Evolutionary conservation across 2,888 invertebrate species (phyloP).

Genomic region (Melinaea marsaeus): DNA sequence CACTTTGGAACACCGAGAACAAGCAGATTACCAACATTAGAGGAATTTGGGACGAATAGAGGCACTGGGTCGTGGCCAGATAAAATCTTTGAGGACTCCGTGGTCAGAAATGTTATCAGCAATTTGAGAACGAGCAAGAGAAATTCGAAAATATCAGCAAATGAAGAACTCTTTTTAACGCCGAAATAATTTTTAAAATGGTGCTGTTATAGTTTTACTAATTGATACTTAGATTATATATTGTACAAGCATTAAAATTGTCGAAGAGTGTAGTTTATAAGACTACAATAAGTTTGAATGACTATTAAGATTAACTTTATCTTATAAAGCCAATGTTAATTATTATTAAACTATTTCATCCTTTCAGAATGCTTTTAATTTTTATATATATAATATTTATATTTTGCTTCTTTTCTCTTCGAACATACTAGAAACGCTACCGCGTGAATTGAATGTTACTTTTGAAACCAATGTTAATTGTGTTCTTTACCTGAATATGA

Average conservation of each 20-base stretch:
- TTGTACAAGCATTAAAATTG: not conserved
- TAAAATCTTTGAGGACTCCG: constrained; percentile 62
- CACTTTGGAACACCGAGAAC: constrained; percentile 58
- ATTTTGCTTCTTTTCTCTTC: too few relatives aligned
- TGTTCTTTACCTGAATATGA: too few relatives aligned
- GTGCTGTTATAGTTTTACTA: constrained; percentile 14
- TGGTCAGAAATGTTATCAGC: constrained; percentile 62
- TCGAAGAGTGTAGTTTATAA: too few relatives aligned
- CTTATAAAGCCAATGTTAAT: too few relatives aligned
- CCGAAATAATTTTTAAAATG: constrained; percentile 46
- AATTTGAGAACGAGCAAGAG: constrained; percentile 56
- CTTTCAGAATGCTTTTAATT: too few relatives aligned
- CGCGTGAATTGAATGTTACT: too few relatives aligned
- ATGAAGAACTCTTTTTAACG: constrained; percentile 64
- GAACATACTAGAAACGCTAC: too few relatives aligned
- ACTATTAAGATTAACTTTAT: too few relatives aligned
- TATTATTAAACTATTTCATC: too few relatives aligned
- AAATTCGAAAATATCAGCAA: constrained; percentile 41
- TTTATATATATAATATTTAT: too few relatives aligned
- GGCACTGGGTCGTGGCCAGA: constrained; percentile 69
- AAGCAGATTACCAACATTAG: constrained; percentile 52
- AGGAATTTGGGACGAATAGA: constrained; percentile 44
- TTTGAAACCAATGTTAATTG: too few relatives aligned
- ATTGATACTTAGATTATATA: constrained; percentile 6
- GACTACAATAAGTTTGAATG: too few relatives aligned